Evolutionary conservation across 2,888 invertebrate genomes (phyloP).

Genomic region (Leptopilina drosophilae): DNA sequence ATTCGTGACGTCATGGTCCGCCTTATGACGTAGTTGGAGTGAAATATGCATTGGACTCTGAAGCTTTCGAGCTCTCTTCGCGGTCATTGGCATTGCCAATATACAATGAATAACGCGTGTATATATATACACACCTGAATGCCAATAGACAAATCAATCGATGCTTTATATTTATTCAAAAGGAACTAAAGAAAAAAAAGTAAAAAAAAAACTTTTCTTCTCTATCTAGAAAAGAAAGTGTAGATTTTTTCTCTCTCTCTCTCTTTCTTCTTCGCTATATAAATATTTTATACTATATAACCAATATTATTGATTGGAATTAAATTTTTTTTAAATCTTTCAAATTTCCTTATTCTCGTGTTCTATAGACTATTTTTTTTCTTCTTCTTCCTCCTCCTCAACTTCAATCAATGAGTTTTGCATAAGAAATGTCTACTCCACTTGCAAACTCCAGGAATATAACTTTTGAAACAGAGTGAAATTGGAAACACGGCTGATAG

Average conservation of each 20-base stretch:
- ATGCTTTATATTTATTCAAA: too few species aligned
- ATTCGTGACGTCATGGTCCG: slow-evolving; percentile 45
- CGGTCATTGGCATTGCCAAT: slow-evolving; percentile 49
- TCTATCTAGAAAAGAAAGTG: too few species aligned
- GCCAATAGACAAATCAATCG: too few species aligned
- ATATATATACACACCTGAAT: neutral
- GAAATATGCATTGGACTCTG: slow-evolving; percentile 47
- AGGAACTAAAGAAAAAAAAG: too few species aligned
- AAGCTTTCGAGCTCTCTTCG: slow-evolving; percentile 45
- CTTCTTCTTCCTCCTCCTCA: neutral
- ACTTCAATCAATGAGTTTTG: neutral
- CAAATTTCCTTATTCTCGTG: neutral
- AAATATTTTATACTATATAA: neutral
- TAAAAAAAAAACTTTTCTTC: too few species aligned
- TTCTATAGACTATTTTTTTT: neutral
- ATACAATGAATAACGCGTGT: neutral
- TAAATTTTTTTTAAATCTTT: neutral
- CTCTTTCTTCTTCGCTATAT: too few species aligned
- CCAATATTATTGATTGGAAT: slow-evolving; percentile 1
- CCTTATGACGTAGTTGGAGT: slow-evolving; percentile 42
- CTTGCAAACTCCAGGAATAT: neutral
- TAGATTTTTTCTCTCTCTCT: too few species aligned
- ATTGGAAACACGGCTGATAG: slow-evolving; percentile 3
- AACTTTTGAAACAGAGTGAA: neutral
- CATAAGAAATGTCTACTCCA: slow-evolving; percentile 4